A percentile compares a stretch with the other conserved stretches of the same genome.
These are phyloP conservation scores for Protonemura montana DNA, from an alignment of 2,888 invertebrate genomes.

Conservation along the genomic window DNA sequence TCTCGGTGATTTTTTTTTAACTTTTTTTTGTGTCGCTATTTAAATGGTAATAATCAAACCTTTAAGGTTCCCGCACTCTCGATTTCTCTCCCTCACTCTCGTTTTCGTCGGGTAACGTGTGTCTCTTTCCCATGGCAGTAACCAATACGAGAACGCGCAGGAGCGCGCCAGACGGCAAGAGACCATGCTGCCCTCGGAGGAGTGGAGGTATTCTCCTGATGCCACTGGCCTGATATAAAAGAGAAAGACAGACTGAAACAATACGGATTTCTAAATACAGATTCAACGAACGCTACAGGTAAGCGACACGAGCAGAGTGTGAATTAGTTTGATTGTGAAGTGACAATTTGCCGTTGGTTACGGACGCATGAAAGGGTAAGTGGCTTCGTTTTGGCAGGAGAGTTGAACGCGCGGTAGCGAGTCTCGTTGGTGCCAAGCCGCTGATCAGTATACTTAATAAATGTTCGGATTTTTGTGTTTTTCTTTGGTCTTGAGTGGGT, in stretches of 20 bases:
- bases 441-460: not conserved
- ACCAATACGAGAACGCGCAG: constrained; percentile 30
- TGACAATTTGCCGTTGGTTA: not conserved
- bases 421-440: not conserved
- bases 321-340: not conserved
- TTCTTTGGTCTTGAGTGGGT: not conserved
- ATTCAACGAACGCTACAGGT: constrained; percentile 40
- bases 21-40: constrained; percentile 15
- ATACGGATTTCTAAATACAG: constrained; percentile 34
- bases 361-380: not conserved
- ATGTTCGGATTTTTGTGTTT: not conserved
- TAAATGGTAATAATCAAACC: constrained; percentile 24
- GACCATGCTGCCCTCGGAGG: not conserved
- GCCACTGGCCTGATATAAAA: constrained; percentile 43
- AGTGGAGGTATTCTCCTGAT: constrained; percentile 3
- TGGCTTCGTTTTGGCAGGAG: not conserved
- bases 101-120: constrained; percentile 18
- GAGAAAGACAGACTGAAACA: constrained; percentile 31
- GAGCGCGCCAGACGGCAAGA: constrained; percentile 18
- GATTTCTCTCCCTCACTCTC: constrained; percentile 40
- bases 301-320: constrained; percentile 35
- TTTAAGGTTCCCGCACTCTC: constrained; percentile 21
- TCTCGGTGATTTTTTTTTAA: not conserved
- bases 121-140: constrained; percentile 26
- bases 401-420: not conserved